Conservation (phyloP, 1,140 invertebrate species). For the Drosophila nasuta region DNA sequence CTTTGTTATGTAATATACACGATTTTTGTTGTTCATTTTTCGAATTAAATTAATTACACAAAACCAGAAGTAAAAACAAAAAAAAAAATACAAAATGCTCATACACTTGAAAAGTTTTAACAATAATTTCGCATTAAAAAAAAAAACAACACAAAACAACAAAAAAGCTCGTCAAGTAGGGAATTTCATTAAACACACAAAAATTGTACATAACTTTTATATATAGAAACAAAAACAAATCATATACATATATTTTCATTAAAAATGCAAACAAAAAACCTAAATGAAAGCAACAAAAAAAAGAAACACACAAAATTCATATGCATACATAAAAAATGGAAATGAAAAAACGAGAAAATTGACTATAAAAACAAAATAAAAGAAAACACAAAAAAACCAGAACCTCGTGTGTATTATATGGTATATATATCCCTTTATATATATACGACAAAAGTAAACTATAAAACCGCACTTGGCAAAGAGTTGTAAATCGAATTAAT, state of each 20-base stretch:
- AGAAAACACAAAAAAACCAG: slow-evolving; percentile 21
- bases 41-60: slow-evolving; percentile 49
- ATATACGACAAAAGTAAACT: slow-evolving; percentile 51
- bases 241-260: slow-evolving; percentile 70
- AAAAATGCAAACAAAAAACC: slow-evolving; percentile 61
- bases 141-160: slow-evolving; percentile 23
- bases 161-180: slow-evolving; percentile 71
- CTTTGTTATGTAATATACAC: slow-evolving; percentile 74
- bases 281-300: not conserved
- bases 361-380: slow-evolving; percentile 41
- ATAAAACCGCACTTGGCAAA: slow-evolving; percentile 66
- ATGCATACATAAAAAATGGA: slow-evolving; percentile 36
- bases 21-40: slow-evolving; percentile 67
- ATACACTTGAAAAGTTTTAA: slow-evolving; percentile 84
- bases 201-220: slow-evolving; percentile 75
- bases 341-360: slow-evolving; percentile 45
- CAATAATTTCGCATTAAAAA: slow-evolving; percentile 67
- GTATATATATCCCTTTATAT: slow-evolving; percentile 32
- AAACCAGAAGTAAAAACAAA: slow-evolving; percentile 21
- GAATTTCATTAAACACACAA: slow-evolving; percentile 67
- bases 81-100: slow-evolving; percentile 71
- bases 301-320: slow-evolving; percentile 44
- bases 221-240: slow-evolving; percentile 50
- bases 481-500: slow-evolving; percentile 72
- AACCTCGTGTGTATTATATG: slow-evolving; percentile 72